Evolutionary conservation across 2,888 invertebrate genomes (phyloP).

Genomic region (Hanleya hanleyi): DNA sequence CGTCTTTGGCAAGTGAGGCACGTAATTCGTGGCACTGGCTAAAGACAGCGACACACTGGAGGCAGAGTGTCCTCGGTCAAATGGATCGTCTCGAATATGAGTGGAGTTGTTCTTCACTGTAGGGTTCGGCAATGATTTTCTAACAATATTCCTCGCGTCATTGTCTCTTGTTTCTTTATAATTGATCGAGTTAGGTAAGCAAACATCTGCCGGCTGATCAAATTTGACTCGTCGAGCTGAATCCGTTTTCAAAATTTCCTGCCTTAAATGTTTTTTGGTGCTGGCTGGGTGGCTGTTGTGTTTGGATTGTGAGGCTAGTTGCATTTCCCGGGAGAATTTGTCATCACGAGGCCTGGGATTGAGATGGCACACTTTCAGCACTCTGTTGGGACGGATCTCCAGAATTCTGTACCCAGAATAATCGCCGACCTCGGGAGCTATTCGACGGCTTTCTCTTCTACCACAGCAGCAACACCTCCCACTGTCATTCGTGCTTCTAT

Average conservation of each 20-base stretch:
- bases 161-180: no score
- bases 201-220: no score
- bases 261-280: not conserved
- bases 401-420: conserved; percentile 33
- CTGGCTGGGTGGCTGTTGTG: conserved; percentile 25
- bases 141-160: no score
- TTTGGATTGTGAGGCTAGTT: conserved; percentile 43
- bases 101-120: not conserved
- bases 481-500: not conserved
- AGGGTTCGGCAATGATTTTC: no score
- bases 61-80: not conserved
- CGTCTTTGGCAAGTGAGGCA: not conserved
- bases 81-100: not conserved
- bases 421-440: conserved; percentile 43
- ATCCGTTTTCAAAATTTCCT: no score
- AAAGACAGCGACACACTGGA: not conserved
- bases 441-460: not conserved
- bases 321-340: conserved; percentile 56
- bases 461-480: not conserved
- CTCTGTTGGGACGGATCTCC: conserved; percentile 52
- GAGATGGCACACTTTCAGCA: conserved; percentile 52
- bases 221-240: no score
- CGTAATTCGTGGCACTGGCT: not conserved
- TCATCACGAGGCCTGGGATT: conserved; percentile 57
- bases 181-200: not conserved